phyloP scores from a whole-genome alignment of 2,113 vertebrate genomes.

The Setophaga petechia region DNA sequence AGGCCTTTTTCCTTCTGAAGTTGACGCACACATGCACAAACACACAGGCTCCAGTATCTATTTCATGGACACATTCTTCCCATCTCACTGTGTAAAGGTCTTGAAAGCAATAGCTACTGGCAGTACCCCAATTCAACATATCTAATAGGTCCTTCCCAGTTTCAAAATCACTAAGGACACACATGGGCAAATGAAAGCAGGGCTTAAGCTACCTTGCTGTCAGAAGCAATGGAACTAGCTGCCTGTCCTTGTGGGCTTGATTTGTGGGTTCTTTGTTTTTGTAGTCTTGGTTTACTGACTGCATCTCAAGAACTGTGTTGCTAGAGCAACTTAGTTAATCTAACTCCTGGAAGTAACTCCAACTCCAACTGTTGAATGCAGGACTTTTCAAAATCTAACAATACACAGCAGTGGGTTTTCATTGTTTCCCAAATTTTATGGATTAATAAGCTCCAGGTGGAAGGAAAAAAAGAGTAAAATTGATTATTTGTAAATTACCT shows the following conservation, averaged over 20 bases:
- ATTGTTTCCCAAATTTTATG: not conserved
- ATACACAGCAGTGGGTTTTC: not conserved
- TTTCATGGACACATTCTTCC: conserved; percentile 61
- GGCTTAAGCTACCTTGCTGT: conserved; percentile 7
- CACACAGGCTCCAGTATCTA: conserved; percentile 31
- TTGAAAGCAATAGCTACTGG: conserved; percentile 66
- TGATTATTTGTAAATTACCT: not conserved
- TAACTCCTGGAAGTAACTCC: not conserved
- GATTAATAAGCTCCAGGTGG: not conserved
- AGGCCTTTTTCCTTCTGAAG: not conserved
- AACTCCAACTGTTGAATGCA: not conserved
- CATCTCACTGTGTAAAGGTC: conserved; percentile 55
- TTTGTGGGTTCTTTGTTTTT: not conserved
- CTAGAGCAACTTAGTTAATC: not conserved
- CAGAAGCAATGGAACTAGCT: conserved; percentile 20
- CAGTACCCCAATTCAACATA: conserved; percentile 50
- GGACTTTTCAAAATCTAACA: not conserved
- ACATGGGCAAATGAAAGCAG: not conserved
- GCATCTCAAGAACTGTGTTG: not conserved
- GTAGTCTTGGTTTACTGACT: not conserved
- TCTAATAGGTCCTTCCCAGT: conserved; percentile 32
- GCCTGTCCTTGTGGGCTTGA: not conserved
- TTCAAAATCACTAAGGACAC: conserved; percentile 37
- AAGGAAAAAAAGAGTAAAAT: not conserved
- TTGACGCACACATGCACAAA: conserved; percentile 28